These are phyloP conservation scores for Sarcophaga peregrina DNA, from an alignment of 1,140 invertebrate genomes.

Conservation along the genomic window DNA sequence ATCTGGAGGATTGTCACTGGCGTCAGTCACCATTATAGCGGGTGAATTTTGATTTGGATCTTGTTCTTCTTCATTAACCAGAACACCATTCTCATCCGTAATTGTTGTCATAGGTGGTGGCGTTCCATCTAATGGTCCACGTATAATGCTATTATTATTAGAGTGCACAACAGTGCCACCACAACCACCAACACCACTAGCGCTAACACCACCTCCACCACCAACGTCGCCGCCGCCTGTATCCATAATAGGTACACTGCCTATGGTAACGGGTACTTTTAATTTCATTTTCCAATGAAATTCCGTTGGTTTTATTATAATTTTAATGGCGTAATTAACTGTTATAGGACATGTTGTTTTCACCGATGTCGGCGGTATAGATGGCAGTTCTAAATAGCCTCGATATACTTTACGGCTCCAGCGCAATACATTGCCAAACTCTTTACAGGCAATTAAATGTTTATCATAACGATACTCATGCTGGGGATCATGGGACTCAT, in stretches of 20 bases:
- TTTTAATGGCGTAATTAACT: conserved; percentile 76
- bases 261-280: conserved; percentile 70
- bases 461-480: conserved; percentile 71
- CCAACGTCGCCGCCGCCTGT: conserved; percentile 49
- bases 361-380: conserved; percentile 78
- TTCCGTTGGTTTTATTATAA: conserved; percentile 67
- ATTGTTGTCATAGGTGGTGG: conserved; percentile 5
- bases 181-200: conserved; percentile 52
- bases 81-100: conserved; percentile 34
- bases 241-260: conserved; percentile 70
- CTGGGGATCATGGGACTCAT: conserved; percentile 69
- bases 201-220: conserved; percentile 28
- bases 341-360: conserved; percentile 77
- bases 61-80: conserved; percentile 45
- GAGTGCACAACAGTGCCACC: conserved; percentile 41
- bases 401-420: conserved; percentile 63
- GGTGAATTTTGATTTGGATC: conserved; percentile 48
- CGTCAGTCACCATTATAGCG: conserved; percentile 59
- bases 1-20: conserved; percentile 61
- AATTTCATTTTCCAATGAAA: conserved; percentile 69
- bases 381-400: conserved; percentile 72
- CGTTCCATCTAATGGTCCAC: not conserved
- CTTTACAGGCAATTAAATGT: conserved; percentile 69
- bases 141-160: not conserved
- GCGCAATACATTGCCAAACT: conserved; percentile 70